Conservation (phyloP, 2,888 invertebrate species). For the Mactromeris polynyma region DNA sequence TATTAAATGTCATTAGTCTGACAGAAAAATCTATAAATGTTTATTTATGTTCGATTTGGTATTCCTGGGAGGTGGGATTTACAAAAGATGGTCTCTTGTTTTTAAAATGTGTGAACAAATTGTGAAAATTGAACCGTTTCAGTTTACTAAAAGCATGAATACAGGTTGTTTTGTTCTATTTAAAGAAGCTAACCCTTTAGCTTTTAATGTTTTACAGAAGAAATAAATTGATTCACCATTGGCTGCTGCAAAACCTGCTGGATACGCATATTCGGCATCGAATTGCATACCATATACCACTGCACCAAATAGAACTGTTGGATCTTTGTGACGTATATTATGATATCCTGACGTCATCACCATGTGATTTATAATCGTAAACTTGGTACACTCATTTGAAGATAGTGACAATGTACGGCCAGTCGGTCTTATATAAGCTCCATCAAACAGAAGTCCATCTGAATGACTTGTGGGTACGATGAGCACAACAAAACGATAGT, state of each 20-base stretch:
- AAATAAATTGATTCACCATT: background rate
- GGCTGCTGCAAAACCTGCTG: background rate
- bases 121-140: no score
- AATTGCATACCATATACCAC: background rate
- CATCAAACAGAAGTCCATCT: background rate
- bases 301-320: background rate
- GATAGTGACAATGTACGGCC: background rate
- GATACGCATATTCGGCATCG: constrained; percentile 6
- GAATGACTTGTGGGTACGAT: background rate
- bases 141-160: no score
- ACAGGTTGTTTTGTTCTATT: no score
- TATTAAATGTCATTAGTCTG: no score
- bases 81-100: no score
- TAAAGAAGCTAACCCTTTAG: no score
- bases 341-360: constrained; percentile 3
- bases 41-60: no score
- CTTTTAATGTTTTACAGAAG: no score
- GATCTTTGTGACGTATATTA: background rate
- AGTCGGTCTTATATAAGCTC: background rate
- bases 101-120: no score
- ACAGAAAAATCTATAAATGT: no score
- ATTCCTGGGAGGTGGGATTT: no score
- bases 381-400: background rate
- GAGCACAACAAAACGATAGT: background rate
- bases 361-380: background rate